phyloP scores from a whole-genome alignment of 1,140 invertebrate species.

The Caerostris extrusa region DNA sequence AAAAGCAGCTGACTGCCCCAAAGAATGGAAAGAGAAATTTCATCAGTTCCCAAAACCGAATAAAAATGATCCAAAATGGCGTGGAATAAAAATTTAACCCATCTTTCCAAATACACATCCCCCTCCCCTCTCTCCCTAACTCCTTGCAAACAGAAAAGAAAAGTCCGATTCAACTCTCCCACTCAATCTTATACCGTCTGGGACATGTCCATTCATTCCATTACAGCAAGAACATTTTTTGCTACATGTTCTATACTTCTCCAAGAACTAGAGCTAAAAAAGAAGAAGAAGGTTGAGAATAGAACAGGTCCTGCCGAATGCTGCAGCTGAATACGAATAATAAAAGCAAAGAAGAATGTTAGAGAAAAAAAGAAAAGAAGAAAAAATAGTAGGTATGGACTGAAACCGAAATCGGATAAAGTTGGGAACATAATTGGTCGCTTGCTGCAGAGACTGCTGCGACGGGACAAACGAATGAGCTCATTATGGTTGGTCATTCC shows the following conservation, averaged over 20 bases:
- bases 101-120: background rate
- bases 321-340: slow-evolving; percentile 55
- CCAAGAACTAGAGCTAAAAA: background rate
- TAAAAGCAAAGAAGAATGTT: slow-evolving; percentile 26
- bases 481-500: slow-evolving; percentile 39
- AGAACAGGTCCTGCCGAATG: slow-evolving; percentile 20
- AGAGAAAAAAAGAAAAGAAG: background rate
- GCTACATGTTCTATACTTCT: slow-evolving; percentile 41
- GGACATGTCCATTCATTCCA: slow-evolving; percentile 62
- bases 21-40: slow-evolving; percentile 26
- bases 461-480: slow-evolving; percentile 47
- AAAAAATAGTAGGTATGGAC: too few relatives aligned
- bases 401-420: slow-evolving; percentile 61
- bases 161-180: slow-evolving; percentile 55
- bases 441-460: slow-evolving; percentile 32
- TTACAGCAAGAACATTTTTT: background rate
- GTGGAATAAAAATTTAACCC: slow-evolving; percentile 67
- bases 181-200: slow-evolving; percentile 52
- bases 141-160: slow-evolving; percentile 54
- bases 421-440: slow-evolving; percentile 51
- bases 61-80: slow-evolving; percentile 67
- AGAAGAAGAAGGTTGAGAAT: background rate
- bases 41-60: slow-evolving; percentile 48
- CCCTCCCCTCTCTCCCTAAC: background rate
- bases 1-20: slow-evolving; percentile 25